Base-by-base conservation (phyloP, 2,113 vertebrate species). In the Paralichthys olivaceus region DNA sequence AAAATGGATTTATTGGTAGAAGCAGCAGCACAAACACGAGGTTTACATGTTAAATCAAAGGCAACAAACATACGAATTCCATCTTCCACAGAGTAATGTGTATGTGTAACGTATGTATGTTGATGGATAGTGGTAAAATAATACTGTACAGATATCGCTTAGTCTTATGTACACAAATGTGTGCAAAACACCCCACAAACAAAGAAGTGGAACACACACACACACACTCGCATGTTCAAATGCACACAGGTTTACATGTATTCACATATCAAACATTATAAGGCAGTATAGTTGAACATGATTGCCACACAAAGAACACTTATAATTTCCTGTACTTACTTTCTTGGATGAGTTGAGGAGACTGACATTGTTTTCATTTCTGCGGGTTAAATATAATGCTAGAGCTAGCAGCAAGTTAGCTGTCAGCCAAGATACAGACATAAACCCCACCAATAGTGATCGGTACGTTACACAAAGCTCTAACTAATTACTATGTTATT, bases 1-100 rank as follows among this genome's bases (percentile, higher is more conserved):
- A 87, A 40, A 79, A 73, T 19, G 14, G 23, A 81, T 92, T 92
- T 91, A 91, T 90, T 93, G 59, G 55, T 75, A 68, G 25, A 86
- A 84, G 84, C 85, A 88, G 91, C 86, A 88, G 64, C 77, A 51
- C 49, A 79, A 63, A 80, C 67, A 72, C 49, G 23, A 69, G 56
- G 66, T 68, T 70, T 71, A 80, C 69, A 64, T 51, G 22, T 76
- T 63, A 60, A 72, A 83, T 67, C 64, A 62, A 68, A 32, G 49
- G 75, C 47, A 79, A 87, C 59, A 86, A 75, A 78, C 45, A 56
- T 32, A 53, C 5, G 4, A 60, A 55, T 77, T 72, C 34, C 45
- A 43, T 72, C 65, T 74, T 66, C 69, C 61, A 68, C 29, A 54
- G 74, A 53, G 76, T 76, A 63, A 22, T 32, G 29, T 73, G 47